Conservation (phyloP, 2,888 invertebrate genomes). For the Cheilosia scutellata region DNA sequence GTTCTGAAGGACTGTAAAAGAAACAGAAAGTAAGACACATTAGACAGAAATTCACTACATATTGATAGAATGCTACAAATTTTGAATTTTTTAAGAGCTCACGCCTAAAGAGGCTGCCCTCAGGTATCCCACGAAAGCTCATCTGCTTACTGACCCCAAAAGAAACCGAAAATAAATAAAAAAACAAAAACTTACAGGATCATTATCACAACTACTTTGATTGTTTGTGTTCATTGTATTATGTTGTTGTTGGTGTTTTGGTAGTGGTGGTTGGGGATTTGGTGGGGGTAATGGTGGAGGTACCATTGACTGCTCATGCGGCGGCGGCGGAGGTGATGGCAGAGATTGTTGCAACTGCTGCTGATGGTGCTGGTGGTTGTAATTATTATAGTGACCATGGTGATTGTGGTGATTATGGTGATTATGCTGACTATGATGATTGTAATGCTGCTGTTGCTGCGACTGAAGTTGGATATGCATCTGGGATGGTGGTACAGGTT, state of each 20-base stretch:
- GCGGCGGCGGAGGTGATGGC: conserved; percentile 76
- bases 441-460: conserved; percentile 69
- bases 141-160: conserved; percentile 2
- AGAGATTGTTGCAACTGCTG: conserved; percentile 75
- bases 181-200: conserved; percentile 73
- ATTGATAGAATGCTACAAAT: not conserved
- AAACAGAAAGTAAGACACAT: conserved; percentile 49
- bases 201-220: conserved; percentile 73
- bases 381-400: conserved; percentile 65
- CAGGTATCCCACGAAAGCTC: conserved; percentile 16
- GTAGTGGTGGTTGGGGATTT: conserved; percentile 71
- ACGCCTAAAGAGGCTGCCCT: conserved; percentile 21
- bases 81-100: conserved; percentile 1
- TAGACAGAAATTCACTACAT: not conserved
- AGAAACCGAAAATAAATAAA: conserved; percentile 1
- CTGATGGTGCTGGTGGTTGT: conserved; percentile 58
- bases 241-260: conserved; percentile 72
- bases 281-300: conserved; percentile 75
- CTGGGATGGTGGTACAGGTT: conserved; percentile 70
- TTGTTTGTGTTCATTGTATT: conserved; percentile 73
- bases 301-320: conserved; percentile 77
- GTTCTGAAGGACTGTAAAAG: conserved; percentile 83
- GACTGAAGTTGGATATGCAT: conserved; percentile 73
- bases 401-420: conserved; percentile 51
- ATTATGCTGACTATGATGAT: conserved; percentile 51